Evolutionary conservation across 2,888 invertebrate genomes (phyloP), one percentile per base, ranked within the genome.

Genomic region (Oegoconia quadripuncta): DNA sequence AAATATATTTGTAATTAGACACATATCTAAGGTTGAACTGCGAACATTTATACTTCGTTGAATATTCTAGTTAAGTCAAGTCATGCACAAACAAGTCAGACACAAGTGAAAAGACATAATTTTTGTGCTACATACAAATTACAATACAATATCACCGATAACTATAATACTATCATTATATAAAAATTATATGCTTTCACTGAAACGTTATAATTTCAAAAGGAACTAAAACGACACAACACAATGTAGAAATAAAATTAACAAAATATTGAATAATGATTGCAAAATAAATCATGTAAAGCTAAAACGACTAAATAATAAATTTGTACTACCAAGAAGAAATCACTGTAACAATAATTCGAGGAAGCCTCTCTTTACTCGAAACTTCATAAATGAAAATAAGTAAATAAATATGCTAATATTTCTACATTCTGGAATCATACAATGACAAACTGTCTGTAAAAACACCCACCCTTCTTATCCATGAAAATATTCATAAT

Each of bases 241-340:
- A 39, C 29, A 37, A 26, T 27, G 18, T 35, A 39, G 22, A 39
- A 39, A 37, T 37, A 31, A 34, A 34, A 33, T 12, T 13, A 34
- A 30, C 17, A 37, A n/a, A 34, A 37, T 34, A 37, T 25, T 17
- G 23, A 33, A 37, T 37, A 37, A 18, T 23, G 18, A 36, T 31
- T 27, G 38, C 31, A 41, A 41, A 44, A 37, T 28, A 37, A 20
- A 20, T 15, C 13, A 34, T 55, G 52, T 73, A 78, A 74, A 78
- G 68, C 68, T 70, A 61, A 61, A 51, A 65, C 57, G 67, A 80
- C 76, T 79, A 79, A 70, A 71, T 57, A 58, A 46, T 47, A 54
- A 73, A 75, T 83, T 84, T 83, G 84, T 84, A 86, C 84, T 82
- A 74, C 73, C 63, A 60, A 68, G 55, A 68, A 63, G 46, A 74